Base-by-base conservation (phyloP, 2,888 invertebrate genomes). In the Ashinkailepas kermadecensis region DNA sequence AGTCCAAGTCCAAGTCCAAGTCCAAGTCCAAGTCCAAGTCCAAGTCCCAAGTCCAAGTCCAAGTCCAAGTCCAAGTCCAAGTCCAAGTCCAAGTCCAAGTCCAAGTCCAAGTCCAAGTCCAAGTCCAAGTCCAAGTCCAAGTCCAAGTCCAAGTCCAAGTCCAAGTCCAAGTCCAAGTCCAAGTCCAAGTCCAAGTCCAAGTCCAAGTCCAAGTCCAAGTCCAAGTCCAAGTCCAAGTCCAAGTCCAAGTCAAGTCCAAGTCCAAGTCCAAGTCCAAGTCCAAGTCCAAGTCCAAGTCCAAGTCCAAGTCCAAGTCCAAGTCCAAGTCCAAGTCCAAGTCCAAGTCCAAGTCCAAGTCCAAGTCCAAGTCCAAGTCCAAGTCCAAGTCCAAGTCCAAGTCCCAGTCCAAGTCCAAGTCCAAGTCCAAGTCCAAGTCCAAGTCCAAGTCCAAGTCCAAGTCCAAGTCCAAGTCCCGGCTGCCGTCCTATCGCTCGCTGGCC, bases 331-430 rank as follows among this genome's bases (percentile, higher is more conserved):
- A 78, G 13, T 78, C 23, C 15, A 78, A 78, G 39, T 54, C 39
- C 39, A n/a, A 78, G n/a, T n/a, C 12, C 78, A 78, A 78, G n/a
- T 25, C 23, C 25, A 12, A 78, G 78, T n/a, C 18, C 18, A n/a
- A 65, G 65, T 65, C 18, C 18, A 65, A 65, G 65, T 65, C 65
- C 18, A 65, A 65, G n/a, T 65, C 18, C 18, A 65, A 65, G 65
- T 65, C 18, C n/a, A n/a, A 78, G 78, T 25, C n/a, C 23, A n/a
- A 78, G 39, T 23, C 12, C n/a, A n/a, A n/a, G n/a, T n/a, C n/a
- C n/a, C n/a, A n/a, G n/a, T n/a, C n/a, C n/a, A n/a, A n/a, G n/a
- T 25, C 23, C 25, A 78, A 58, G 82, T 74, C 74, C 82, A 82
- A 74, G 82, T 78, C 59, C 65, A n/a, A 65, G 65, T n/a, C 65